Evolutionary conservation across 2,113 vertebrate genomes (phyloP).

Genomic region (Centropristis striata): DNA sequence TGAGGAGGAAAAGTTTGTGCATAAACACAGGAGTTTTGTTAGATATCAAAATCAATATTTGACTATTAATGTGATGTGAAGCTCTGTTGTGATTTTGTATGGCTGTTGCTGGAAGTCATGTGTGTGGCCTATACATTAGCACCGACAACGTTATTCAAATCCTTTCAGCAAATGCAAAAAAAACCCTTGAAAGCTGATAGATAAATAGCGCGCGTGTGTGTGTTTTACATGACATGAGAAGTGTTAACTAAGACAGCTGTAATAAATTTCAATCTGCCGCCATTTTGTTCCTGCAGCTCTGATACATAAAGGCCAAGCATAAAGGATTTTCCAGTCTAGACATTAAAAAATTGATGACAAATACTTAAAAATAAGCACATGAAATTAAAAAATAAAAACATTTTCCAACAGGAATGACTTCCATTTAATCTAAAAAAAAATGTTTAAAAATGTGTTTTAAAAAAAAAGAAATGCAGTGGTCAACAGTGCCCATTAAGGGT

Average conservation of each 20-base stretch:
- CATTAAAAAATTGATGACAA: background rate
- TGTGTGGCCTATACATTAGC: background rate
- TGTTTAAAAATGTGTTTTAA: no score
- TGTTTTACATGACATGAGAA: conserved; percentile 18
- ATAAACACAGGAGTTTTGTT: no score
- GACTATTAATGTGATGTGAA: background rate
- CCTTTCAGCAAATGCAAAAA: background rate
- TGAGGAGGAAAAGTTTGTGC: background rate
- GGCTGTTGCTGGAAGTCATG: background rate
- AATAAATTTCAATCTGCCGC: conserved; percentile 51
- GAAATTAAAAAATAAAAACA: background rate
- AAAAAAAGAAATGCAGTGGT: background rate
- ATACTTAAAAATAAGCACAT: background rate
- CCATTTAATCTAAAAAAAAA: background rate
- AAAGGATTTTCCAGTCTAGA: background rate
- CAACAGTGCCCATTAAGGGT: background rate
- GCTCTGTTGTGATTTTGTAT: background rate
- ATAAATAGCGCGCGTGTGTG: background rate
- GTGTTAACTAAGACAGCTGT: conserved; percentile 40
- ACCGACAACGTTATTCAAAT: background rate
- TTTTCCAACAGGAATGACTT: background rate
- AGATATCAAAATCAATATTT: background rate
- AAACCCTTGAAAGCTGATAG: background rate
- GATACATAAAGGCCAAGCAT: conserved; percentile 14
- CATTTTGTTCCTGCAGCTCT: conserved; percentile 67